A percentile compares a stretch with the other conserved stretches of the same genome.
These are phyloP conservation scores for Pachycephus smyrnensis DNA, from an alignment of 2,888 invertebrate genomes.

Conservation along the genomic window DNA sequence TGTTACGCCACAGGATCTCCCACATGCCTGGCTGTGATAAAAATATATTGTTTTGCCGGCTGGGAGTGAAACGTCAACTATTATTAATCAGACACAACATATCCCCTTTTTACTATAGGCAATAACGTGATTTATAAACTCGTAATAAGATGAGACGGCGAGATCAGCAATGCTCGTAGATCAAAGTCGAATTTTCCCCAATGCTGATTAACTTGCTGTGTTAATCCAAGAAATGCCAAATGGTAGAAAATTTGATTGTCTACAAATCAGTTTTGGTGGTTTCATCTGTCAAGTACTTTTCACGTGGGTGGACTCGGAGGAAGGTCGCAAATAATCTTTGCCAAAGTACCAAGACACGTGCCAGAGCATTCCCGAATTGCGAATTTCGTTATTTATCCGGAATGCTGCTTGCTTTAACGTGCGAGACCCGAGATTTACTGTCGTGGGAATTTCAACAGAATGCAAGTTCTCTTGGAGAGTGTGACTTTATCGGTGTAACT, in stretches of 20 bases:
- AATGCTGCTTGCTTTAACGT: neutral
- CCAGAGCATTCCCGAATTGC: neutral
- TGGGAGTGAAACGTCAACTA: constrained; percentile 36
- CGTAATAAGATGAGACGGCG: neutral
- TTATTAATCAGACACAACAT: constrained; percentile 38
- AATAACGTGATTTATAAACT: neutral
- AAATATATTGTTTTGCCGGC: constrained; percentile 35
- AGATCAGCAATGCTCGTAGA: neutral
- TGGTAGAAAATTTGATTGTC: too few relatives aligned
- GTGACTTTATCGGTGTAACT: neutral
- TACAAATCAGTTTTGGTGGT: too few relatives aligned
- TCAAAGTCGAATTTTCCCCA: neutral
- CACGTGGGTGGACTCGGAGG: neutral
- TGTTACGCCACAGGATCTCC: constrained; percentile 23
- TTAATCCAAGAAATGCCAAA: neutral
- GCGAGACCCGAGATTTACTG: neutral
- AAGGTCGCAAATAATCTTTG: constrained; percentile 9
- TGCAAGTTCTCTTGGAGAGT: neutral
- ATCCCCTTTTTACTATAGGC: neutral
- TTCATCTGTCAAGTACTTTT: neutral
- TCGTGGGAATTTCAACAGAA: too few relatives aligned
- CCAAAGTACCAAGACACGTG: constrained; percentile 9
- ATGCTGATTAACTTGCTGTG: neutral
- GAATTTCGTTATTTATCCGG: neutral
- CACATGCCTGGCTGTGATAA: constrained; percentile 32